phyloP scores from a whole-genome alignment of 2,888 invertebrate species.

The Drosophila emarginata region DNA sequence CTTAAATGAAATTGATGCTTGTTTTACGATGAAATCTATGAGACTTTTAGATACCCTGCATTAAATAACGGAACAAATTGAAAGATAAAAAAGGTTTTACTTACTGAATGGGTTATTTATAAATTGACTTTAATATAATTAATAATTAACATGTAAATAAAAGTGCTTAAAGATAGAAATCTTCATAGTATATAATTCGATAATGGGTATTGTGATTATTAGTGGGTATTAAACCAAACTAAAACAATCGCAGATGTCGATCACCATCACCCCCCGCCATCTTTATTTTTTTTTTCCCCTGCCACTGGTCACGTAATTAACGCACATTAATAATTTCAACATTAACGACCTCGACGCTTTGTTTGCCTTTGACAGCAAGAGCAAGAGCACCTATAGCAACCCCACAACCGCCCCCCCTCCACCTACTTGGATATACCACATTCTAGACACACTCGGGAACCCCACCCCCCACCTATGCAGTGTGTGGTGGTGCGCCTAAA shows the following conservation, averaged over 20 bases:
- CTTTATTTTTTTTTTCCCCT: background rate
- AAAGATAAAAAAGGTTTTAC: too few relatives aligned
- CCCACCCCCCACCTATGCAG: background rate
- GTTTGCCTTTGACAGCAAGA: conserved; percentile 60
- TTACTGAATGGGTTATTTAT: too few relatives aligned
- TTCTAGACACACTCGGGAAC: background rate
- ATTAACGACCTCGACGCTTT: conserved; percentile 71
- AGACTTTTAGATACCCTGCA: too few relatives aligned
- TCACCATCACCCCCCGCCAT: background rate
- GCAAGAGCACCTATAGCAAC: background rate
- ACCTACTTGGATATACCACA: too few relatives aligned
- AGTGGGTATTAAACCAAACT: background rate
- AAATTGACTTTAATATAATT: too few relatives aligned
- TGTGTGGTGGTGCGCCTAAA: conserved; percentile 50
- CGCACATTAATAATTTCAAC: conserved; percentile 72
- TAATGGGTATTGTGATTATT: too few relatives aligned
- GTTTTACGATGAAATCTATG: too few relatives aligned
- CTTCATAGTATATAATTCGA: too few relatives aligned
- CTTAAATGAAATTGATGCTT: too few relatives aligned
- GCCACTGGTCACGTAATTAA: conserved; percentile 55
- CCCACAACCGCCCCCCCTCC: background rate
- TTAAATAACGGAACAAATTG: too few relatives aligned
- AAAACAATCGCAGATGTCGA: background rate
- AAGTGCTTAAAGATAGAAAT: too few relatives aligned
- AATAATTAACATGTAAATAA: too few relatives aligned